Base-by-base conservation (phyloP, 2,797 vertebrate genomes). In the Ceryle rudis region DNA sequence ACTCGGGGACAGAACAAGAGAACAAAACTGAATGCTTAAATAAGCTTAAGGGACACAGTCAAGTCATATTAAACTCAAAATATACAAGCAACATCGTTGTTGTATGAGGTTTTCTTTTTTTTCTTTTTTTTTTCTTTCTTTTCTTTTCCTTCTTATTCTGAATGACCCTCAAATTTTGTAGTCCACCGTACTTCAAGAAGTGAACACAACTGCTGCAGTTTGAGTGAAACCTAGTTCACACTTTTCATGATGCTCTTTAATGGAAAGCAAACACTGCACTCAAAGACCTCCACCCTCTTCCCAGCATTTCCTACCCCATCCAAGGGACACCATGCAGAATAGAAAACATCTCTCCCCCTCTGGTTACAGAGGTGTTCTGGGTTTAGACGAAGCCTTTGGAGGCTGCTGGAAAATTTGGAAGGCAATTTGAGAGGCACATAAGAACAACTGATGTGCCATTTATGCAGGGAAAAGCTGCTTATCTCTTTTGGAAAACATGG, bases 11-110 rank as follows among this genome's bases (percentile, higher is more conserved):
- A 31, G 86, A 95, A 92, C 78, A 94, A 89, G 83, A 57, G 70
- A 91, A 72, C 20, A 79, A 88, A 96, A 86, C 78, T 86, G 74
- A 94, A 89, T 92, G 92, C 91, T 96, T 95, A 95, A 96, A 71
- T 94, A 94, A 94, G 66, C 70, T 94, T 93, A 90, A 94, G 77
- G 70, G 80, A 86, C 70, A 31, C 8, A 79, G 66, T 81, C 82
- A 46, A 70, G 66, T 95, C 64, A 79, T 52, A 89, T 91, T 90
- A 96, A 90, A 23, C 58, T 96, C 89, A 94, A 95, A 92, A 82
- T 14, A 44, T 1, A 15, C n/a, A 79, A 52, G 35, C 6, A 33
- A 7, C 47, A 6, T 4, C 35, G 29, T 11, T 49, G 5, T 49
- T 9, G 0, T 21, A 5, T 31, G 22, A 16, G 7, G 2, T 52